A percentile compares a stretch with the other conserved stretches of the same genome.
phyloP scores from a whole-genome alignment of 2,888 invertebrate genomes.

The Pediacus dermestoides region DNA sequence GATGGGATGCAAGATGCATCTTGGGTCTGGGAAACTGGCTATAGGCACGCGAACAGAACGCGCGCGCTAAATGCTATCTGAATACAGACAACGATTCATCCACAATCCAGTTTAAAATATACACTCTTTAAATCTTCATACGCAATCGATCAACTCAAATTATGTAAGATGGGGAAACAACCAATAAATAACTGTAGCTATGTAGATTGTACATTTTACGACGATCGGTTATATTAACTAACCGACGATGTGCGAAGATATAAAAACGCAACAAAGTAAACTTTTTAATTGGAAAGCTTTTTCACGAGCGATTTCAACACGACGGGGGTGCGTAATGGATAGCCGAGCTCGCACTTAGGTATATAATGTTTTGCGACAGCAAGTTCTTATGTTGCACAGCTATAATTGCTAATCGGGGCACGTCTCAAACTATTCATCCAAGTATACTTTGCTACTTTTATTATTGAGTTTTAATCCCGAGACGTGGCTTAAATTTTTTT shows the following conservation, averaged over 20 bases:
- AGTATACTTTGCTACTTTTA: slow-evolving; percentile 22
- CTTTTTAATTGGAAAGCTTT: slow-evolving; percentile 32
- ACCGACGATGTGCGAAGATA: slow-evolving; percentile 1
- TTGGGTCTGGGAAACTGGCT: background rate
- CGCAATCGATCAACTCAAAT: background rate
- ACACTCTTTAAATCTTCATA: slow-evolving; percentile 3
- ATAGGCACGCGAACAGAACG: slow-evolving; percentile 30
- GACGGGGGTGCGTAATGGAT: slow-evolving; percentile 27
- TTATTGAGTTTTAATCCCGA: too few relatives aligned
- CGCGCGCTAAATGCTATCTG: slow-evolving; percentile 23
- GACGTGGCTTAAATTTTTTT: too few relatives aligned
- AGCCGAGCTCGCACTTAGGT: too few relatives aligned
- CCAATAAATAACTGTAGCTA: too few relatives aligned
- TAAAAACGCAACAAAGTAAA: slow-evolving; percentile 36
- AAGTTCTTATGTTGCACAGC: slow-evolving; percentile 22
- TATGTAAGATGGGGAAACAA: too few relatives aligned
- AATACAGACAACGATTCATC: slow-evolving; percentile 6
- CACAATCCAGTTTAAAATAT: slow-evolving; percentile 14
- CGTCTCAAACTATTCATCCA: slow-evolving; percentile 29
- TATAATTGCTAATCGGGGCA: slow-evolving; percentile 24
- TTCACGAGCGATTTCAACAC: slow-evolving; percentile 27
- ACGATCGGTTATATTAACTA: too few relatives aligned
- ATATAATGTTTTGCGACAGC: slow-evolving; percentile 20
- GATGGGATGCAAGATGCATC: slow-evolving; percentile 23
- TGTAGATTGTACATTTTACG: too few relatives aligned